Base-by-base conservation (phyloP, 2,113 vertebrate species). In the Gracilinanus agilis region DNA sequence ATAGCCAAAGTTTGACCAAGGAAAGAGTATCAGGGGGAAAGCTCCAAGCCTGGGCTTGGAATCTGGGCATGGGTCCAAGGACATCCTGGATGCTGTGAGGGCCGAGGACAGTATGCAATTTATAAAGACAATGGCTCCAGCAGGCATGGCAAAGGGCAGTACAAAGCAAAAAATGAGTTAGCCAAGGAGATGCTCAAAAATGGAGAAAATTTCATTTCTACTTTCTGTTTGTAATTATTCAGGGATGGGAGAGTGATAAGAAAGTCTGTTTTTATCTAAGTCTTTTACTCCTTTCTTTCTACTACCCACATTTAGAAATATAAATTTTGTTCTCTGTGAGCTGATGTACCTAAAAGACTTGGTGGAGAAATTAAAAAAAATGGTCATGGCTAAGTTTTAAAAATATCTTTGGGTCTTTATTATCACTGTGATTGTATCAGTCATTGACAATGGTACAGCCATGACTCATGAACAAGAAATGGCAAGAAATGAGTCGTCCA, bases 41-140 rank as follows among this genome's bases (percentile, higher is more conserved):
- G 67, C n/a, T 83, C 67, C 67, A 83, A 83, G 67, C 67, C n/a
- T 83, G 67, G 67, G n/a, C n/a, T 83, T 83, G 67, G 67, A 83
- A 83, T 83, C 67, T 83, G 67, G 67, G 67, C 67, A 83, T 40
- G 2, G n/a, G n/a, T 34, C 67, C 67, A 83, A 83, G 67, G 67
- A 83, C 67, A 40, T 83, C 67, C 67, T 83, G 67, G 67, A 83
- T 83, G 67, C 67, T 83, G n/a, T 83, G 67, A 83, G 67, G 67
- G 16, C 67, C 34, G 8, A 83, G 67, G n/a, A 83, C 67, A n/a
- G 67, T 40, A 83, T 40, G n/a, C 67, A 83, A 40, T 83, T 83
- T 40, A 83, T n/a, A 83, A 83, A 40, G 67, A 83, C 34, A 83
- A 83, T 83, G n/a, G 67, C 67, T n/a, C 67, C 16, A 83, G 67